Conservation (phyloP, 1,140 invertebrate species). For the Drosophila serrata region DNA sequence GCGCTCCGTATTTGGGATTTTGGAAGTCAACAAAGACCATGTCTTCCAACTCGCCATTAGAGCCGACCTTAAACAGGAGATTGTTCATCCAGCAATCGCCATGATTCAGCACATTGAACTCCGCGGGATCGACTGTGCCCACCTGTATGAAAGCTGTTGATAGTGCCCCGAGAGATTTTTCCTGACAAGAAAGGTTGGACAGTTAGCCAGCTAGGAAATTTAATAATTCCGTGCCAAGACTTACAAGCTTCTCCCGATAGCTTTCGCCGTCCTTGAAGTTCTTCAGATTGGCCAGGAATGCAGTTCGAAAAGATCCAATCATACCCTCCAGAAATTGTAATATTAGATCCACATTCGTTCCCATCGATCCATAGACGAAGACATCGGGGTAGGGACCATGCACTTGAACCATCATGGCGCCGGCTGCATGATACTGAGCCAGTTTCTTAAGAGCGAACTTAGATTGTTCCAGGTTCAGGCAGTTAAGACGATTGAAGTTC, state of each 20-base stretch:
- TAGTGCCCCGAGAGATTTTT: neutral
- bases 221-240: neutral
- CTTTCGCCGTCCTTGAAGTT: conserved; percentile 43
- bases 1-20: conserved; percentile 63
- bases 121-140: conserved; percentile 67
- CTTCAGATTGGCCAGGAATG: conserved; percentile 56
- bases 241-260: conserved; percentile 59
- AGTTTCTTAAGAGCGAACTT: conserved; percentile 86
- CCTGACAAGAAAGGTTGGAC: neutral
- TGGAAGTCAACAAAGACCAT: conserved; percentile 77
- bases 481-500: conserved; percentile 86
- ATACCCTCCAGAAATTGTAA: conserved; percentile 44
- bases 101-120: conserved; percentile 88
- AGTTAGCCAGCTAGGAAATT: neutral
- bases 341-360: neutral
- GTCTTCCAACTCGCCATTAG: conserved; percentile 72
- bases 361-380: conserved; percentile 42
- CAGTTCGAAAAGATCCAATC: conserved; percentile 32
- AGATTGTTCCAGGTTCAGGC: conserved; percentile 86
- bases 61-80: conserved; percentile 86
- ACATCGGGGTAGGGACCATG: conserved; percentile 54
- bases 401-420: conserved; percentile 46
- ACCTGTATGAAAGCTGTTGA: conserved; percentile 13
- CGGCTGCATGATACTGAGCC: conserved; percentile 87
- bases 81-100: conserved; percentile 90